phyloP scores from a whole-genome alignment of 2,113 vertebrate genomes.

The Alectura lathami region DNA sequence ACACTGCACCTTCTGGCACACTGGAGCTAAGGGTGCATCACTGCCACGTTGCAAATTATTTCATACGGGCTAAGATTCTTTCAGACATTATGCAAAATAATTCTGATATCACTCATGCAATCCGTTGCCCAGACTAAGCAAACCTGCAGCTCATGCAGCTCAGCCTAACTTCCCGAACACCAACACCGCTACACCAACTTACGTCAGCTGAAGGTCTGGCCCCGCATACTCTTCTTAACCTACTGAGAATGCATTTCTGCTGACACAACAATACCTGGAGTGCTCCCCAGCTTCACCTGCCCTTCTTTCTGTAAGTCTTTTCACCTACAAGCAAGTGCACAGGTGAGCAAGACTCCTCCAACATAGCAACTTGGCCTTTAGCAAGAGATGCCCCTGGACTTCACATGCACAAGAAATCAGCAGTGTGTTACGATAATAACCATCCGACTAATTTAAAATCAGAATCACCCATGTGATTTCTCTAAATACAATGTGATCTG shows the following conservation, averaged over 20 bases:
- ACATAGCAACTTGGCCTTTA: not conserved
- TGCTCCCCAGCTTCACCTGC: not conserved
- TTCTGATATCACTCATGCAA: fast-evolving
- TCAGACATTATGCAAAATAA: not conserved
- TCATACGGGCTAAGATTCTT: fast-evolving
- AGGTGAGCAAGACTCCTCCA: not conserved
- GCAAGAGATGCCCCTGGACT: not conserved
- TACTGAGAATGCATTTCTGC: not conserved
- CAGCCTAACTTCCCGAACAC: not conserved
- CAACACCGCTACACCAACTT: not conserved
- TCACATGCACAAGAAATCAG: not conserved
- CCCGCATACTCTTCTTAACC: not conserved
- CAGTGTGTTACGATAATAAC: not conserved
- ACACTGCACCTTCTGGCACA: fast-evolving
- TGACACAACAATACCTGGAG: not conserved
- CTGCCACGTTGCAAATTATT: fast-evolving
- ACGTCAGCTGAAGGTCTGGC: not conserved
- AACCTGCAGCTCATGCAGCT: not conserved
- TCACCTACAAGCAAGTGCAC: not conserved
- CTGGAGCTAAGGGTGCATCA: fast-evolving
- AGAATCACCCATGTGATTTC: slow-evolving; percentile 6
- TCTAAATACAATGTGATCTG: slow-evolving; percentile 1
- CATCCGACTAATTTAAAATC: slow-evolving; percentile 29
- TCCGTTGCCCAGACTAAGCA: not conserved
- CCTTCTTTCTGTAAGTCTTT: not conserved